A percentile compares a stretch with the other conserved stretches of the same genome.
Evolutionary conservation across 2,113 vertebrate genomes (phyloP).

Genomic region (Picathartes gymnocephalus): DNA sequence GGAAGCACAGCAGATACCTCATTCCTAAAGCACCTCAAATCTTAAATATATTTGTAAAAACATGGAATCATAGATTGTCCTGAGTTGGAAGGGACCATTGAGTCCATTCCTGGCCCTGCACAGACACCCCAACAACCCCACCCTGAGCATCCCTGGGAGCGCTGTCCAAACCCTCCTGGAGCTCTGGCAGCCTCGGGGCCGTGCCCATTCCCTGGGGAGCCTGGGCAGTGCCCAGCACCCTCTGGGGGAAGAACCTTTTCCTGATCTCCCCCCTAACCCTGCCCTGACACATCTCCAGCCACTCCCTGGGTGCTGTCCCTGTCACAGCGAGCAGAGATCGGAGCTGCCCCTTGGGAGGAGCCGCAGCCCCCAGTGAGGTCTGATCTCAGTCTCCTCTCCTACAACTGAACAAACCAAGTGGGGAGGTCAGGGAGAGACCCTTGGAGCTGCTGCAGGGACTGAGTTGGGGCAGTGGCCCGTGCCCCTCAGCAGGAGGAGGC

Average conservation of each 20-base stretch:
- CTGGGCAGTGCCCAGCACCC: background rate
- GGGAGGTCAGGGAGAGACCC: background rate
- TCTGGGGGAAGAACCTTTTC: background rate
- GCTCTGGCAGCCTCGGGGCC: background rate
- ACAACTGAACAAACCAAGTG: background rate
- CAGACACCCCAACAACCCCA: background rate
- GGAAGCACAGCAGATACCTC: background rate
- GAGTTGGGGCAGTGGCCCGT: background rate
- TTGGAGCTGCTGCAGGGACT: background rate
- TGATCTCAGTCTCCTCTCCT: background rate
- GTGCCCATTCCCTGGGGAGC: background rate
- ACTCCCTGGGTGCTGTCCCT: fast-evolving
- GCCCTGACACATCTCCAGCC: background rate
- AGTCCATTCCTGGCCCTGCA: fast-evolving
- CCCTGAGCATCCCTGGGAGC: background rate
- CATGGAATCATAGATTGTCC: background rate
- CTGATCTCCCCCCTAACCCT: fast-evolving
- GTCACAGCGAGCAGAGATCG: background rate
- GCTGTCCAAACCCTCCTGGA: background rate
- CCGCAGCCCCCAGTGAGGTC: background rate
- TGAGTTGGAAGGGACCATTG: background rate
- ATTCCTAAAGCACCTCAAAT: background rate
- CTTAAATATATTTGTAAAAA: background rate
- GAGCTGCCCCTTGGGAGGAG: background rate
- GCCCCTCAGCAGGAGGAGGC: background rate